Evolutionary conservation across 2,113 vertebrate genomes (phyloP).

Genomic region (Leucosticte australis): DNA sequence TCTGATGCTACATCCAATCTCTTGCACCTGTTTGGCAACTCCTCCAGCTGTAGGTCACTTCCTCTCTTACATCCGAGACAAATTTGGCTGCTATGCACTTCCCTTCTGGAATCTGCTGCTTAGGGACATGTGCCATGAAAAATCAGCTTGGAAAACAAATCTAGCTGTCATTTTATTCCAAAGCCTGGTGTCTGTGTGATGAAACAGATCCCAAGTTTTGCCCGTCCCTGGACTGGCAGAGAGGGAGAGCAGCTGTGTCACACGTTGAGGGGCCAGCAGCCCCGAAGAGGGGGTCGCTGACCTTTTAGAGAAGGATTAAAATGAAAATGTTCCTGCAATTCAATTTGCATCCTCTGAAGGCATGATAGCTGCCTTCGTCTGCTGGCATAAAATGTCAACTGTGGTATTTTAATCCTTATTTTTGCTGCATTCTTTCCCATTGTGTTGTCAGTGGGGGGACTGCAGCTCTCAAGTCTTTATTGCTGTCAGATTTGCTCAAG

Average conservation of each 20-base stretch:
- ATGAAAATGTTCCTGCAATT: not conserved
- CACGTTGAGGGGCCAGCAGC: not conserved
- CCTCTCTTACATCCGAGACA: constrained; percentile 5
- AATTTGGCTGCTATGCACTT: not conserved
- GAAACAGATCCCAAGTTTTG: not conserved
- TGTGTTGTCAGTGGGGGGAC: not conserved
- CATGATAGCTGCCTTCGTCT: not conserved
- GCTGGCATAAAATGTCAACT: not conserved
- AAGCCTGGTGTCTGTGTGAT: not conserved
- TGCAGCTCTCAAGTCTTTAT: not conserved
- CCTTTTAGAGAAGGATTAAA: not conserved
- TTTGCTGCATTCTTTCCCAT: not conserved
- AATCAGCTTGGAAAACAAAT: not conserved
- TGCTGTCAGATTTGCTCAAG: not conserved
- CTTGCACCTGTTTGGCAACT: constrained; percentile 43
- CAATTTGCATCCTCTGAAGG: not conserved
- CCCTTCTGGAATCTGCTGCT: not conserved
- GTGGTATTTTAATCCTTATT: not conserved
- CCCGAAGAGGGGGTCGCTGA: fast-evolving
- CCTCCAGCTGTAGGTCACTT: constrained; percentile 1
- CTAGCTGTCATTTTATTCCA: not conserved
- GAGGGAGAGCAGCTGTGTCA: not conserved
- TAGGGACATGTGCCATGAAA: not conserved
- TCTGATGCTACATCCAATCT: not conserved
- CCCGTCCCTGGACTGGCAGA: fast-evolving